A percentile compares a stretch with the other conserved stretches of the same genome.
Evolutionary conservation across 1,140 invertebrate genomes (phyloP).

Genomic region (Drosophila neocordata): DNA sequence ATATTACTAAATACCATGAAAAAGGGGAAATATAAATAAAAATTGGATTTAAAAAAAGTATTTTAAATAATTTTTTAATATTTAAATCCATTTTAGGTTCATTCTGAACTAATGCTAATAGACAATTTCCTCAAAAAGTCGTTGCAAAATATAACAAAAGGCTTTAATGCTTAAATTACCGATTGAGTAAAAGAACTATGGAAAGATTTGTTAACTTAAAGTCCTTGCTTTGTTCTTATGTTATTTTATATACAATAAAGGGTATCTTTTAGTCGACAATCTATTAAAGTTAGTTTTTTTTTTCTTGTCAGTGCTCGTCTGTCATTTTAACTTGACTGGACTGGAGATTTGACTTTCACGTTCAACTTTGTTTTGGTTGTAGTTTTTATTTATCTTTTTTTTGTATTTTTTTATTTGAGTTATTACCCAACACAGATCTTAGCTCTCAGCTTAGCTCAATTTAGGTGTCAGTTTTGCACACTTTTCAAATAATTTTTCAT

Average conservation of each 20-base stretch:
- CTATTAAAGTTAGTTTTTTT: not conserved
- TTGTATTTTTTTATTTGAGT: conserved; percentile 45
- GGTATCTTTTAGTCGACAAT: not conserved
- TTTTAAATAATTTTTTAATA: no score
- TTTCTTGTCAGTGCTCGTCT: conserved; percentile 28
- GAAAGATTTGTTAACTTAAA: no score
- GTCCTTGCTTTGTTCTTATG: not conserved
- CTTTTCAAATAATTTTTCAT: conserved; percentile 67
- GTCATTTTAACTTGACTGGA: conserved; percentile 58
- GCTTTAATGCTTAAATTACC: no score
- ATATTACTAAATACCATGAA: no score
- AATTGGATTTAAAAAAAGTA: no score
- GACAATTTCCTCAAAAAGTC: no score
- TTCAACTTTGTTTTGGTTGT: conserved; percentile 10
- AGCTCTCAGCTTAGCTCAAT: conserved; percentile 31
- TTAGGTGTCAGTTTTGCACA: conserved; percentile 57
- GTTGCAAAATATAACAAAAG: no score
- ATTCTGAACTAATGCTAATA: no score
- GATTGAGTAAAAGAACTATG: no score
- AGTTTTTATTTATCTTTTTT: conserved; percentile 9
- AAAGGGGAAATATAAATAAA: no score
- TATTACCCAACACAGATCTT: conserved; percentile 63
- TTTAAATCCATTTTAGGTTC: no score
- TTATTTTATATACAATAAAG: not conserved
- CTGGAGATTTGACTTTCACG: conserved; percentile 50